A percentile compares a stretch with the other conserved stretches of the same genome.
Evolutionary conservation across 2,113 vertebrate species (phyloP).

Genomic region (Pica pica): DNA sequence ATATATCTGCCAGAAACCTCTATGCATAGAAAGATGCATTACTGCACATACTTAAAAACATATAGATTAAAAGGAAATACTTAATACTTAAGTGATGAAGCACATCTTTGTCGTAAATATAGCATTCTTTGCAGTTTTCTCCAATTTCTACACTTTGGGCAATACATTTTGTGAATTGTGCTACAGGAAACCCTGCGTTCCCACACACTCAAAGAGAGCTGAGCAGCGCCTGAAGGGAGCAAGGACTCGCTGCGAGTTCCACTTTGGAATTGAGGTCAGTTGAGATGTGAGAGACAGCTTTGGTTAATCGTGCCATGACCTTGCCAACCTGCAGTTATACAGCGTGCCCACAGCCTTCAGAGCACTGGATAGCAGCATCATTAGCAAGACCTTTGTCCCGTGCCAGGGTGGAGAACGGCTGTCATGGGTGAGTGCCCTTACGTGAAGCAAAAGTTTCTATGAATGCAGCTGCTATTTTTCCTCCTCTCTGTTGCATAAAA

Average conservation of each 20-base stretch:
- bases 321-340: background rate
- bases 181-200: background rate
- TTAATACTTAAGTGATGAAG: background rate
- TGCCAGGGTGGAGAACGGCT: background rate
- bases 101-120: background rate
- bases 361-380: background rate
- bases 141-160: background rate
- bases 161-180: background rate
- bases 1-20: background rate
- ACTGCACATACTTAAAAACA: background rate
- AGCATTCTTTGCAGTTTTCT: background rate
- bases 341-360: background rate
- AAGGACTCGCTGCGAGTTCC: background rate
- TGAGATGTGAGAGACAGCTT: slow-evolving; percentile 28
- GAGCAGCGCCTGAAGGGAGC: background rate
- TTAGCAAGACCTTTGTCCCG: background rate
- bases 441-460: background rate
- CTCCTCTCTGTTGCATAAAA: background rate
- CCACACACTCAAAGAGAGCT: background rate
- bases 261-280: background rate
- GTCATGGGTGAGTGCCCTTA: background rate
- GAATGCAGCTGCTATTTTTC: background rate
- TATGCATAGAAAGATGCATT: background rate
- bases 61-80: background rate
- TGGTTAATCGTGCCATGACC: slow-evolving; percentile 27